These are phyloP conservation scores for Bombycilla garrulus DNA, from an alignment of 2,113 vertebrate genomes.

Conservation along the genomic window DNA sequence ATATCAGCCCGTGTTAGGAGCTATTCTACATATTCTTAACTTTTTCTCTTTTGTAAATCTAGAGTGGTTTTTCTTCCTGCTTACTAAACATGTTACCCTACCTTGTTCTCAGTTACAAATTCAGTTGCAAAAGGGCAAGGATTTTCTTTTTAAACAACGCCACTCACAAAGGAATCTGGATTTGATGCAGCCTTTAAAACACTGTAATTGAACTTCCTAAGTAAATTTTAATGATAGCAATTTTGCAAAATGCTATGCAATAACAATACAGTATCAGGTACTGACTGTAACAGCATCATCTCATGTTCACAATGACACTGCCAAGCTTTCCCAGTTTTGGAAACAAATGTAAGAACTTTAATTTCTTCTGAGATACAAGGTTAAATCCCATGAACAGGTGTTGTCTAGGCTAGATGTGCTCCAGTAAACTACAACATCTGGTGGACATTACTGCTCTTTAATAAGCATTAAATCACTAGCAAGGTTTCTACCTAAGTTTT, in stretches of 20 bases:
- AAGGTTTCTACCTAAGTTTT: background rate
- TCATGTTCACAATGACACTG: background rate
- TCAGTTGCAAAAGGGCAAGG: background rate
- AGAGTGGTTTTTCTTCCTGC: background rate
- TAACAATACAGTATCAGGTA: background rate
- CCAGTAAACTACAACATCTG: background rate
- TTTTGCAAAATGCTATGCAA: background rate
- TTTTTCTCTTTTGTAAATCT: background rate
- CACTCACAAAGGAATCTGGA: background rate
- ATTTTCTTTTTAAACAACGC: background rate
- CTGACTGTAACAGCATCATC: background rate
- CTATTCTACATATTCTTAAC: background rate
- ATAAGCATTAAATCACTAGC: background rate
- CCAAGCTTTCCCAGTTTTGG: background rate
- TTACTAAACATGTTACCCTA: background rate
- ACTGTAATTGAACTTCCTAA: background rate
- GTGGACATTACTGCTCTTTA: background rate
- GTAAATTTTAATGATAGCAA: background rate
- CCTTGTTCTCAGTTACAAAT: background rate
- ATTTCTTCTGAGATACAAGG: background rate
- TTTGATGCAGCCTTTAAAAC: background rate
- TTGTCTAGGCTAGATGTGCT: background rate
- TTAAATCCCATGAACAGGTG: background rate
- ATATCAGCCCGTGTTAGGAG: background rate
- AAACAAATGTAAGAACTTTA: background rate